Conservation (phyloP, 1,140 invertebrate genomes). For the Centruroides vittatus region DNA sequence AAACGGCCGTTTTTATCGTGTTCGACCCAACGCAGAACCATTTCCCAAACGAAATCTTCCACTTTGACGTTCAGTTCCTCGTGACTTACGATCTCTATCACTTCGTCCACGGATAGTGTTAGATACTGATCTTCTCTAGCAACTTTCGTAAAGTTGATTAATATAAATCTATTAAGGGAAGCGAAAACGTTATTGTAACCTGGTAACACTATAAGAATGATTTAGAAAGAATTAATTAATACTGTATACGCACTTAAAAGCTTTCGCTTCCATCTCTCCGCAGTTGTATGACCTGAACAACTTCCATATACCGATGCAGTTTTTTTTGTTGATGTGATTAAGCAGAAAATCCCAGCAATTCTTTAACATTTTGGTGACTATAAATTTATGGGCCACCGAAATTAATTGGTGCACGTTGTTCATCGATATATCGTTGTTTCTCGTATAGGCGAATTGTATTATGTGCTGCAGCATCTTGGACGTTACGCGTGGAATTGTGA, state of each 20-base stretch:
- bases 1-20: background rate
- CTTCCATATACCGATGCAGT: constrained; percentile 66
- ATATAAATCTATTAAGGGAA: constrained; percentile 35
- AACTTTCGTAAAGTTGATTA: constrained; percentile 45
- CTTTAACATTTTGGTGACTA: constrained; percentile 56
- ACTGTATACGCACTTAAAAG: constrained; percentile 41
- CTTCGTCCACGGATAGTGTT: constrained; percentile 46
- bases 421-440: constrained; percentile 38
- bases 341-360: constrained; percentile 58
- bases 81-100: constrained; percentile 51
- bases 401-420: constrained; percentile 62
- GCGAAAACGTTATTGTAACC: no score
- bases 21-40: background rate
- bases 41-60: background rate
- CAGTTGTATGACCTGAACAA: constrained; percentile 42
- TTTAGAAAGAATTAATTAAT: constrained; percentile 22
- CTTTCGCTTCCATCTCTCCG: constrained; percentile 43
- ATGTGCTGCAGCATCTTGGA: constrained; percentile 55
- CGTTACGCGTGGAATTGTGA: constrained; percentile 56
- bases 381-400: constrained; percentile 43
- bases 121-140: constrained; percentile 51
- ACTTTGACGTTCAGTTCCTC: constrained; percentile 26
- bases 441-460: constrained; percentile 64
- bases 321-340: constrained; percentile 46
- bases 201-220: background rate